A percentile compares a stretch with the other conserved stretches of the same genome.
These are phyloP conservation scores for Trichogramma pretiosum DNA, from an alignment of 1,140 invertebrate species.

Conservation along the genomic window DNA sequence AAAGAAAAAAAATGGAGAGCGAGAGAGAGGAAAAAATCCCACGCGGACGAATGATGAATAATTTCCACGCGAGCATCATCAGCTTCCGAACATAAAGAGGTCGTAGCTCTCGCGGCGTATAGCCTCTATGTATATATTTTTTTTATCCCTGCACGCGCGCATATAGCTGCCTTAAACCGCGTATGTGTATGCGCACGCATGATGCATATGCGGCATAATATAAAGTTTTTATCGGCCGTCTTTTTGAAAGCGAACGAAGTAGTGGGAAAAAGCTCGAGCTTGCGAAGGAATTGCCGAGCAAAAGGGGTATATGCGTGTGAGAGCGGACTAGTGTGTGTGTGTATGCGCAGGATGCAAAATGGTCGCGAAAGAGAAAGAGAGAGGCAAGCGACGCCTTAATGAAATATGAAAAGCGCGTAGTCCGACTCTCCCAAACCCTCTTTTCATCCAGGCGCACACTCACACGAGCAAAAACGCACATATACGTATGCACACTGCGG, in stretches of 20 bases:
- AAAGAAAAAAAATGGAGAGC: background rate
- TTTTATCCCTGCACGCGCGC: too few species aligned
- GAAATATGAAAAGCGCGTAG: constrained; percentile 38
- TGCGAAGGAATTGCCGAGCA: constrained; percentile 11
- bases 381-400: constrained; percentile 34
- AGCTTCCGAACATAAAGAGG: constrained; percentile 13
- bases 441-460: too few species aligned
- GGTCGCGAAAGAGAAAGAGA: too few species aligned
- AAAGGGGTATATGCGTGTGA: constrained; percentile 2
- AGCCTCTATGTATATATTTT: too few species aligned
- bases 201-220: too few species aligned
- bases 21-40: background rate
- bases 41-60: constrained; percentile 16
- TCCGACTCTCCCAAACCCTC: too few species aligned
- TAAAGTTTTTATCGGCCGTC: constrained; percentile 20
- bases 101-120: too few species aligned
- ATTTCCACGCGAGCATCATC: constrained; percentile 14
- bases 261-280: constrained; percentile 14
- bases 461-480: too few species aligned
- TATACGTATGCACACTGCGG: too few species aligned
- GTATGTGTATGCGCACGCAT: background rate
- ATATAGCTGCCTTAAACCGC: too few species aligned
- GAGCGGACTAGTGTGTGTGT: constrained; percentile 5
- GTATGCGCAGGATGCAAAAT: constrained; percentile 25
- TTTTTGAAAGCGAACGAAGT: constrained; percentile 20